phyloP scores from a whole-genome alignment of 1,140 invertebrate genomes.

The Thaumetopoea pityocampa region DNA sequence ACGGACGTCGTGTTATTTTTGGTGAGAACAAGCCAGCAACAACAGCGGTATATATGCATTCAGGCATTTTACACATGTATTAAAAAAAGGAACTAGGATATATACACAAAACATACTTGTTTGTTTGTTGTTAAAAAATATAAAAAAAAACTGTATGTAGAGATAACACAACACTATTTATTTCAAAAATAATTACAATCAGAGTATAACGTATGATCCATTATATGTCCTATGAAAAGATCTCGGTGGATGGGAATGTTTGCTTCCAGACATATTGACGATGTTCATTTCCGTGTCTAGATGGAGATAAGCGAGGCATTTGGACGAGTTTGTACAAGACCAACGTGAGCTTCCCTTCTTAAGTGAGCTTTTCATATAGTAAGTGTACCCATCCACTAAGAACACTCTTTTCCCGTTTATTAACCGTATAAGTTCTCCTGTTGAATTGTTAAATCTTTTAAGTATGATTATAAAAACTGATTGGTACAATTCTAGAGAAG shows the following conservation, averaged over 20 bases:
- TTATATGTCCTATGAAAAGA: conserved; percentile 3
- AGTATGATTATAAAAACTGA: too few species aligned
- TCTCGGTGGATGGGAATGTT: conserved; percentile 19
- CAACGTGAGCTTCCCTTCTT: conserved; percentile 19
- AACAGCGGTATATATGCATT: too few species aligned
- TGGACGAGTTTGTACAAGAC: conserved; percentile 25
- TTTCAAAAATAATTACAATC: conserved; percentile 1
- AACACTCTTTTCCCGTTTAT: conserved; percentile 19
- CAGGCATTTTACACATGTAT: too few species aligned
- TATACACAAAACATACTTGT: too few species aligned
- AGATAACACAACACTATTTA: background rate
- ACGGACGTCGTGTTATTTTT: too few species aligned
- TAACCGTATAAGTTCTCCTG: conserved; percentile 25
- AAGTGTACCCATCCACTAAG: conserved; percentile 26
- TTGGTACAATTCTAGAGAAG: too few species aligned
- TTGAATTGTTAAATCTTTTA: too few species aligned
- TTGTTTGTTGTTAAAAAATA: background rate
- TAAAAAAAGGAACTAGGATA: too few species aligned
- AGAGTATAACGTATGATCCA: conserved; percentile 25
- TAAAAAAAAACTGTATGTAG: background rate
- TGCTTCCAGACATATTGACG: conserved; percentile 9
- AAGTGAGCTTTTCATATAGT: conserved; percentile 22
- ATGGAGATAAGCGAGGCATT: conserved; percentile 29
- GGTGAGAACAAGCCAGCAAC: too few species aligned
- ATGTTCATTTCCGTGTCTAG: conserved; percentile 21